Percentiles rank a stretch among this genome's conserved stretches.
Conservation (phyloP, 2,888 invertebrate genomes). For the Drosophila limbata region DNA sequence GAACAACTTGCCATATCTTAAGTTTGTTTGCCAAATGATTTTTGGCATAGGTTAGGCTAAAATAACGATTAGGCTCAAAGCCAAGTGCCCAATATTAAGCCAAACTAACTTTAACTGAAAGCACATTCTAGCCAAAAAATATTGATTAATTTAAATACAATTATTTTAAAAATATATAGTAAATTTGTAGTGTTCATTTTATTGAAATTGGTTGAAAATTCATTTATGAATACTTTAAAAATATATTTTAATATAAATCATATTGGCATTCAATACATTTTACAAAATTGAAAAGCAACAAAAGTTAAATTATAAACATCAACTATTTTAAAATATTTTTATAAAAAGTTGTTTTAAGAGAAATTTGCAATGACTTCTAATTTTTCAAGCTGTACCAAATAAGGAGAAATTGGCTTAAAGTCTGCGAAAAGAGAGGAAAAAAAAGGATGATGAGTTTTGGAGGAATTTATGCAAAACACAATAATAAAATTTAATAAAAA, state of each 20-base stretch:
- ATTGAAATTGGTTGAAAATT: background rate
- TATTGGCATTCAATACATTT: background rate
- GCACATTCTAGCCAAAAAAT: slow-evolving; percentile 15
- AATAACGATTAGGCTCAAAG: background rate
- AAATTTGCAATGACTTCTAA: background rate
- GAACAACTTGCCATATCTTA: slow-evolving; percentile 26
- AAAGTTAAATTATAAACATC: background rate
- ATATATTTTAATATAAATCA: background rate
- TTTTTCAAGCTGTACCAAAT: slow-evolving; percentile 2
- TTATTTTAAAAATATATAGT: too few relatives aligned
- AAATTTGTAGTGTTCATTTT: background rate
- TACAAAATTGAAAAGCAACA: background rate
- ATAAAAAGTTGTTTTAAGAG: background rate
- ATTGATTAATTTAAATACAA: slow-evolving; percentile 3
- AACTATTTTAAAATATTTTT: background rate
- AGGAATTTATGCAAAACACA: slow-evolving; percentile 76
- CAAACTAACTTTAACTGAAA: slow-evolving; percentile 24
- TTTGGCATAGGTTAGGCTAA: slow-evolving; percentile 36
- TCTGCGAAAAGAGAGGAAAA: background rate
- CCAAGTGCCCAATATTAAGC: slow-evolving; percentile 15
- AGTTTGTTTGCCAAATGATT: slow-evolving; percentile 48
- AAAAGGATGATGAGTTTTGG: slow-evolving; percentile 13
- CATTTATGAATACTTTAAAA: background rate
- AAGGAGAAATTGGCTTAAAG: background rate
- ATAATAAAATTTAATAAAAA: slow-evolving; percentile 77